phyloP scores from a whole-genome alignment of 2,888 invertebrate genomes.

The Conus canariensis region DNA sequence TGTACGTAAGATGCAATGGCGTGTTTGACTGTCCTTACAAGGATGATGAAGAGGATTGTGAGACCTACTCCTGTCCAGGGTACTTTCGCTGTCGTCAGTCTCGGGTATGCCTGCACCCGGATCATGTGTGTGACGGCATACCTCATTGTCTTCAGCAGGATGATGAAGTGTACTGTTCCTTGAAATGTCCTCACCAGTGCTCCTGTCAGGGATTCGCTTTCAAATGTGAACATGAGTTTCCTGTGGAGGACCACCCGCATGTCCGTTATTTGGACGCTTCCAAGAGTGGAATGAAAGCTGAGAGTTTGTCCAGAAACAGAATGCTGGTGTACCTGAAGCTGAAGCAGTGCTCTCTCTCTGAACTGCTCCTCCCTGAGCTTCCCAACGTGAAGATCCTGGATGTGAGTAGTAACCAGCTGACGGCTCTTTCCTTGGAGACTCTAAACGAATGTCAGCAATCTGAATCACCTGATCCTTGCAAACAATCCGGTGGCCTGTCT shows the following conservation, averaged over 20 bases:
- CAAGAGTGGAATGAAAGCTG: background rate
- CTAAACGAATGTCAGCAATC: background rate
- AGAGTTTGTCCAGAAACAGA: background rate
- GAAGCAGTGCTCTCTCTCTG: background rate
- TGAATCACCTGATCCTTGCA: background rate
- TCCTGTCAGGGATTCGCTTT: background rate
- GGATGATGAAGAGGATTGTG: background rate
- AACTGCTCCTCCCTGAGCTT: background rate
- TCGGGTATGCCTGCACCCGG: background rate
- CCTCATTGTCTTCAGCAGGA: background rate
- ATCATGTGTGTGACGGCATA: background rate
- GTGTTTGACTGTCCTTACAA: background rate
- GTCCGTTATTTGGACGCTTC: background rate
- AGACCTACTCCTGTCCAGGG: background rate
- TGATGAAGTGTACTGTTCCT: background rate
- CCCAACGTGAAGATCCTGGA: background rate
- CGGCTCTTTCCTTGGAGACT: background rate
- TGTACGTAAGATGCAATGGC: constrained; percentile 6
- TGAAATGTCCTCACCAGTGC: background rate
- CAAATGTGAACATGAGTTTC: background rate
- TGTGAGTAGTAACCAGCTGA: background rate
- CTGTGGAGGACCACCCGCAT: background rate
- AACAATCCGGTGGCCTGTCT: background rate
- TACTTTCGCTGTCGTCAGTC: background rate
- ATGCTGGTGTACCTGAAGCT: background rate